These are phyloP conservation scores for Telenomus remus DNA, from an alignment of 1,140 invertebrate species.

Conservation along the genomic window DNA sequence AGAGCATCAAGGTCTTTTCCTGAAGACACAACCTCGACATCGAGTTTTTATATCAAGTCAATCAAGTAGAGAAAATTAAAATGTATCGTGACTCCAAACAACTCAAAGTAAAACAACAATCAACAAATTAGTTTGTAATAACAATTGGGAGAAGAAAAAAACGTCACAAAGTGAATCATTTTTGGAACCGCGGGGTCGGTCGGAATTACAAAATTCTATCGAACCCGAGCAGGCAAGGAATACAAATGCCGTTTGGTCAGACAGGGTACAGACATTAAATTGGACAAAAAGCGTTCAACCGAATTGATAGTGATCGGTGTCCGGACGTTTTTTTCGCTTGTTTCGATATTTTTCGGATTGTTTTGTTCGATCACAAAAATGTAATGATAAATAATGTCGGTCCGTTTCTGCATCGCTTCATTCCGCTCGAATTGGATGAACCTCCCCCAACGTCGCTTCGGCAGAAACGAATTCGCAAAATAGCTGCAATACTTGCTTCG, in stretches of 20 bases:
- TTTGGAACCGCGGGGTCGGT: background rate
- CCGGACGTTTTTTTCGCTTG: background rate
- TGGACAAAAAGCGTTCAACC: slow-evolving; percentile 6
- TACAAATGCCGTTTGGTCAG: slow-evolving; percentile 36
- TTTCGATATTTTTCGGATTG: background rate
- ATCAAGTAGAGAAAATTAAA: slow-evolving; percentile 42
- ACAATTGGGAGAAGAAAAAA: too few relatives aligned
- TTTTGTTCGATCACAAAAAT: too few relatives aligned
- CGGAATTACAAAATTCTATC: slow-evolving; percentile 16
- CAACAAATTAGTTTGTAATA: too few relatives aligned
- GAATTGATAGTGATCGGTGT: slow-evolving; percentile 40
- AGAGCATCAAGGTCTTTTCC: slow-evolving; percentile 46
- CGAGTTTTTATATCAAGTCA: slow-evolving; percentile 47
- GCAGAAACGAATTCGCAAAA: too few relatives aligned
- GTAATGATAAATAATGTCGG: too few relatives aligned
- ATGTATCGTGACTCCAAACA: slow-evolving; percentile 25
- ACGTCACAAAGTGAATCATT: too few relatives aligned
- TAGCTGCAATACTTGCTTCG: too few relatives aligned
- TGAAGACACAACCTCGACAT: slow-evolving; percentile 52
- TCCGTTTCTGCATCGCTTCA: too few relatives aligned
- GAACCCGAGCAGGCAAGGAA: slow-evolving; percentile 9
- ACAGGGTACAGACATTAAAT: slow-evolving; percentile 18
- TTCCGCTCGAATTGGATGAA: too few relatives aligned
- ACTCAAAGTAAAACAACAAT: slow-evolving; percentile 10
- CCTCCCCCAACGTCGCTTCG: too few relatives aligned